Conservation (phyloP, 2,797 vertebrate species). For the Sebastes goodei region DNA sequence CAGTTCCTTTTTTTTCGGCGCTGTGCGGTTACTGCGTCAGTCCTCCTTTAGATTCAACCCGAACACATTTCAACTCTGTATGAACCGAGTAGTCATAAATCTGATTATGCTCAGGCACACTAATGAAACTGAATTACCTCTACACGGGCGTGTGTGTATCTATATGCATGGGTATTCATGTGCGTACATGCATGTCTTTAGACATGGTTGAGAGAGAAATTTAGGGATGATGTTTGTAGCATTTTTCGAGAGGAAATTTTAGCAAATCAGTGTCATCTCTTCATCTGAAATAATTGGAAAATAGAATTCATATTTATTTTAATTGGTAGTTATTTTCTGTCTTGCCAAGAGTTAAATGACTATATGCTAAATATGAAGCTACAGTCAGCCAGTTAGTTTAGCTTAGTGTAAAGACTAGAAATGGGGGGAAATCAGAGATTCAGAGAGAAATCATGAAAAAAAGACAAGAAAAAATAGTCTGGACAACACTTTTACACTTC, state of each 20-base stretch:
- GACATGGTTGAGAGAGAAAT: background rate
- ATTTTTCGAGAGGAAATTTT: background rate
- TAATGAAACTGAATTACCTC: conserved; percentile 64
- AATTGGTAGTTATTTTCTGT: background rate
- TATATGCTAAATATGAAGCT: background rate
- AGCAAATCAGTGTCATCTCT: background rate
- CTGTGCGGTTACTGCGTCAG: conserved; percentile 46
- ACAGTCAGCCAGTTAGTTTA: background rate
- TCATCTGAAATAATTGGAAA: background rate
- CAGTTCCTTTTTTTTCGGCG: conserved; percentile 7
- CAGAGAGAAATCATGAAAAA: background rate
- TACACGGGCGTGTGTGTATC: background rate
- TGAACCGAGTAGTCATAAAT: conserved; percentile 72
- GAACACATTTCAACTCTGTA: conserved; percentile 66
- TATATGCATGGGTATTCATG: background rate
- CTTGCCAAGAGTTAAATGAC: background rate
- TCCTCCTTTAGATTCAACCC: conserved; percentile 59
- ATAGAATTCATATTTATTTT: background rate
- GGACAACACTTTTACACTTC: background rate
- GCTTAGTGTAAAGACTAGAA: background rate
- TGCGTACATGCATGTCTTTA: background rate
- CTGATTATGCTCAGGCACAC: conserved; percentile 66
- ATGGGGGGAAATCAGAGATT: background rate
- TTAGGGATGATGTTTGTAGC: background rate
- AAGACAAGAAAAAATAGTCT: background rate